Conservation (phyloP, 2,113 vertebrate genomes). For the Crotalus viridis region DNA sequence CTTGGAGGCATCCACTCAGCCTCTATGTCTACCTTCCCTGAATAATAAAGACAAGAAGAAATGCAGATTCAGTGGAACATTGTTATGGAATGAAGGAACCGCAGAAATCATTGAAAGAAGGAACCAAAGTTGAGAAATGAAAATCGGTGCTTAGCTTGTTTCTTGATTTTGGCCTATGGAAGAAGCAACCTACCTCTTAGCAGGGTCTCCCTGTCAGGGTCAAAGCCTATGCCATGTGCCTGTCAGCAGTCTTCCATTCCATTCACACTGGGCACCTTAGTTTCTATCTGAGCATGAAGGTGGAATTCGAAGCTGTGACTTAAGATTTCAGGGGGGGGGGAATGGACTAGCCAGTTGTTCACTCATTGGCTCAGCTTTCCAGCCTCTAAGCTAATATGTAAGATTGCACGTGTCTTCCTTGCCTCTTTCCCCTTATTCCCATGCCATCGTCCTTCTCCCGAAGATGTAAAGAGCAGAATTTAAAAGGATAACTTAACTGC, state of each 20-base stretch:
- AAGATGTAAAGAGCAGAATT: not conserved
- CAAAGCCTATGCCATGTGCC: conserved; percentile 48
- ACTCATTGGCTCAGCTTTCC: conserved; percentile 51
- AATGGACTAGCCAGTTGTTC: conserved; percentile 39
- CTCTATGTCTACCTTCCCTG: rapidly evolving
- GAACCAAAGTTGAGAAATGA: conserved; percentile 42
- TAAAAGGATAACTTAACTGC: not conserved
- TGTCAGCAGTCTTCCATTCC: conserved; percentile 56
- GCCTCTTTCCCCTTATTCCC: not conserved
- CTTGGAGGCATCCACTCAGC: not conserved
- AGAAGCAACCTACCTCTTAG: conserved; percentile 58
- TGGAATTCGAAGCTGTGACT: conserved; percentile 48
- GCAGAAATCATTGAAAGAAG: conserved; percentile 28
- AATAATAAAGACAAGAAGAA: rapidly evolving
- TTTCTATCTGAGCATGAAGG: conserved; percentile 37
- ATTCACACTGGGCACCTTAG: conserved; percentile 54
- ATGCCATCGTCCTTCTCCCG: not conserved
- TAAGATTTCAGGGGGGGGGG: conserved; percentile 30
- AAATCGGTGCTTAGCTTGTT: conserved; percentile 39
- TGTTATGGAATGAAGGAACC: conserved; percentile 8
- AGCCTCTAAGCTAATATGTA: conserved; percentile 43
- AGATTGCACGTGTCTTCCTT: conserved; percentile 44
- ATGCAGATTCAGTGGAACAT: not conserved
- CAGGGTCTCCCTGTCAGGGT: conserved; percentile 50
- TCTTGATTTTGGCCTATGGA: conserved; percentile 29